These are phyloP conservation scores for Orestias chungarensis DNA, from an alignment of 2,797 vertebrate species.

Conservation along the genomic window DNA sequence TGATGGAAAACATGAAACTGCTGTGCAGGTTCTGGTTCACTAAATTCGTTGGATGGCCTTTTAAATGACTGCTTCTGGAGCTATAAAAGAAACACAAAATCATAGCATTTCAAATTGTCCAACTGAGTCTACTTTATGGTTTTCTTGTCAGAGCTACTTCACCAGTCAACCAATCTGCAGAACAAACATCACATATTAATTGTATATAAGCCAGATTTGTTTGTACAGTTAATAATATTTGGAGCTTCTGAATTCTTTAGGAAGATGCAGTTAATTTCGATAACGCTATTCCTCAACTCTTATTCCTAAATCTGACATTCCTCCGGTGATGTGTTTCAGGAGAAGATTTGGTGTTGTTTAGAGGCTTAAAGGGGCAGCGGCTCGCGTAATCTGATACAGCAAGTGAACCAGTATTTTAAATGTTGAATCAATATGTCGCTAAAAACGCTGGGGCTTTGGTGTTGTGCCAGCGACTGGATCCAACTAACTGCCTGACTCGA, in stretches of 20 bases:
- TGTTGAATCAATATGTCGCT: constrained; percentile 64
- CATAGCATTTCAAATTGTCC: constrained; percentile 28
- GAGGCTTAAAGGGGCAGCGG: constrained; percentile 55
- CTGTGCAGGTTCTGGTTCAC: constrained; percentile 28
- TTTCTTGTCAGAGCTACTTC: constrained; percentile 35
- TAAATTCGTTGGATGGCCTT: constrained; percentile 37
- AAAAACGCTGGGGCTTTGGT: constrained; percentile 52
- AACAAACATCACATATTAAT: constrained; percentile 8
- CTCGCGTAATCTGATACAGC: constrained; percentile 67
- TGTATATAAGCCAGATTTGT: constrained; percentile 23
- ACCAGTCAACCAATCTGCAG: constrained; percentile 10
- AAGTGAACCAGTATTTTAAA: constrained; percentile 64
- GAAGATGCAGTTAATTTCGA: constrained; percentile 16
- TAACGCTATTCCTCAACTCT: constrained; percentile 20
- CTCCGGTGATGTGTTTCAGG: constrained; percentile 44
- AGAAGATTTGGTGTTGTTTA: constrained; percentile 56
- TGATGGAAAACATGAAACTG: constrained; percentile 31
- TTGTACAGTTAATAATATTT: constrained; percentile 16
- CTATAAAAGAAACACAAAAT: constrained; percentile 9
- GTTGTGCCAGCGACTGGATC: constrained; percentile 50
- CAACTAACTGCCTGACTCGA: constrained; percentile 40
- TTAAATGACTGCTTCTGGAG: constrained; percentile 44
- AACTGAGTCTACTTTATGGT: constrained; percentile 28
- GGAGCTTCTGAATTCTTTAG: background rate
- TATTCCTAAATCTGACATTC: constrained; percentile 39